Base-by-base conservation (phyloP, 2,113 vertebrate genomes). In the Tupaia chinensis region DNA sequence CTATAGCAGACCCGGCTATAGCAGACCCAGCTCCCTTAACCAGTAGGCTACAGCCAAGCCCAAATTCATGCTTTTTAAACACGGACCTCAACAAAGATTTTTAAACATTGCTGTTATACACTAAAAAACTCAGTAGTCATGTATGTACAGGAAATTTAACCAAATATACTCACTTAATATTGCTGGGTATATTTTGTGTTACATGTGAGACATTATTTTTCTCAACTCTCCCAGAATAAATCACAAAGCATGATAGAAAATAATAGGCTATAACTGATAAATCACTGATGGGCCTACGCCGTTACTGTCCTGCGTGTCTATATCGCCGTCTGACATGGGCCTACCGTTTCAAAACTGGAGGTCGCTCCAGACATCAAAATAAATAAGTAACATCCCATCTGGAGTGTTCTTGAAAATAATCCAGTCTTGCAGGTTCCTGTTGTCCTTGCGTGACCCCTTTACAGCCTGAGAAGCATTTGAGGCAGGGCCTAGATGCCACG, bases 261-360 rank as follows among this genome's bases (percentile, higher is more conserved):
- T 89, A 63, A 54, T 32, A 90, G 25, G 32, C 32, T 68, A 58
- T 7, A 23, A 66, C 27, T 92, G 61, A 53, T 15, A 66, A 82
- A 81, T 91, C 34, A 86, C 56, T 22, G 44, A 32, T 20, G 76
- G 19, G 12, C 61, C 77, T 89, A 87, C 25, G 87, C 79, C 32
- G 81, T 32, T 85, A 63, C 29, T 74, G 34, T 63, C 91, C 89
- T 72, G 76, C 60, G 96, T 96, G 70, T 82, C 74, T 94, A 61
- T 89, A 65, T 81, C 65, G 8, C 20, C 79, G 58, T 72, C 68
- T 86, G 61, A 84, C 68, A 88, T 53, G 8, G 27, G 11, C 29
- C 69, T 74, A 9, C 4, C 0, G 69, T 91, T 84, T 90, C 76
- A 77, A 29, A 74, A 25, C 29, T 54, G 22, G 14, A 12, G 65